Base-by-base conservation (phyloP, 2,113 vertebrate species). In the Gobio gobio region DNA sequence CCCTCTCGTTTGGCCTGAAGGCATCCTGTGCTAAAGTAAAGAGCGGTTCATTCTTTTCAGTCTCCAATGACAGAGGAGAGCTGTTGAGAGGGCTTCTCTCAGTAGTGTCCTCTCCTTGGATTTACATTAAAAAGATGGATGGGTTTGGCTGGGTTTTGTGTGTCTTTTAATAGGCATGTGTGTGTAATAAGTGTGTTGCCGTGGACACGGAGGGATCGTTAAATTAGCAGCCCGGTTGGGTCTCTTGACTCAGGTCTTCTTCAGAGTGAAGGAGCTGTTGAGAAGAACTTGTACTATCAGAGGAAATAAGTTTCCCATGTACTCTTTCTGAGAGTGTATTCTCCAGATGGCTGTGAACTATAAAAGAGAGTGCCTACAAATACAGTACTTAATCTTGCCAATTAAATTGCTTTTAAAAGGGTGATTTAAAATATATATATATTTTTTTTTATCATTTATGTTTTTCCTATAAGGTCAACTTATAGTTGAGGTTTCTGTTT, bases 121-220 rank as follows among this genome's bases (percentile, higher is more conserved):
- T 87, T 83, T 87, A 83, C 86, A 83, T 83, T 83, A 79, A 87
- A 87, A 83, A 78, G 82, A 87, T 83, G n/a, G 86, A 87, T 84
- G 86, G 64, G 56, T 26, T 73, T 78, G 61, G 75, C 45, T 45
- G 86, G 13, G 40, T 78, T 83, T 78, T 82, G 43, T 83, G 61
- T 78, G 75, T 70, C 40, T 54, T 63, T 61, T 68, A 72, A 49
- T 63, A 70, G 80, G 79, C 64, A 64, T 77, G 80, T 78, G 68
- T 87, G 73, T 79, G 85, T 78, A 58, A 64, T 26, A 59, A 83
- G 82, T 64, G 74, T 74, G 82, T 87, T 83, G 76, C 66, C 58
- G 5, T 87, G 76, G 86, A 83, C 20, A 83, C 78, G 12, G 78
- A 82, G 85, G 16, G 66, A 36, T 68, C 14, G 29, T 74, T 75